Base-by-base conservation (phyloP, 2,888 invertebrate genomes). In the Eilema griseolum region DNA sequence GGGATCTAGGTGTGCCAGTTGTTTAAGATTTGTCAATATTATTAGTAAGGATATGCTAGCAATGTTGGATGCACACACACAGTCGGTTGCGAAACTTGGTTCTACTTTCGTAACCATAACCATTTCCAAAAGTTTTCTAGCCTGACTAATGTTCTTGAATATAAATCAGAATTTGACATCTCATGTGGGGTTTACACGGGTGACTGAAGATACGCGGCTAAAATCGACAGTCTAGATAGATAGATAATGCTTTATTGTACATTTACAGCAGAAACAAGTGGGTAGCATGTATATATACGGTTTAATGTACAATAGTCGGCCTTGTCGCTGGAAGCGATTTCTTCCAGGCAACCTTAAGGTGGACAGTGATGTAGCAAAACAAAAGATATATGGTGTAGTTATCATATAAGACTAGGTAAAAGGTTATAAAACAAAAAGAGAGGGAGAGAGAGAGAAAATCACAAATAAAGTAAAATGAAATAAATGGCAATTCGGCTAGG, bases 191-290 rank as follows among this genome's bases (percentile, higher is more conserved):
- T 82, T 81, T 80, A 81, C 83, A 83, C 83, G 82, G 83, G 82
- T 83, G 84, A 85, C 79, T 84, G 84, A 83, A 85, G 83, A 80
- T 79, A 83, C 82, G 83, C 80, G 79, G 81, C 77, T 75, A 68
- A 82, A 82, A 79, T 82, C 82, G 76, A 80, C 81, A 75, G 62
- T 85, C 77, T 37, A 37, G 8, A n/a, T n/a, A n/a, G n/a, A n/a
- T n/a, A n/a, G n/a, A n/a, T n/a, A n/a, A n/a, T n/a, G n/a, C n/a
- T n/a, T n/a, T n/a, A n/a, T n/a, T n/a, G n/a, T n/a, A n/a, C n/a
- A n/a, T n/a, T n/a, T n/a, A n/a, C n/a, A n/a, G n/a, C n/a, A n/a
- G n/a, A n/a, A n/a, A n/a, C n/a, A n/a, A n/a, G n/a, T n/a, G n/a
- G n/a, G n/a, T n/a, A n/a, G n/a, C n/a, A n/a, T n/a, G n/a, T n/a